Base-by-base conservation (phyloP, 2,797 vertebrate genomes). In the Pelochelys cantorii region DNA sequence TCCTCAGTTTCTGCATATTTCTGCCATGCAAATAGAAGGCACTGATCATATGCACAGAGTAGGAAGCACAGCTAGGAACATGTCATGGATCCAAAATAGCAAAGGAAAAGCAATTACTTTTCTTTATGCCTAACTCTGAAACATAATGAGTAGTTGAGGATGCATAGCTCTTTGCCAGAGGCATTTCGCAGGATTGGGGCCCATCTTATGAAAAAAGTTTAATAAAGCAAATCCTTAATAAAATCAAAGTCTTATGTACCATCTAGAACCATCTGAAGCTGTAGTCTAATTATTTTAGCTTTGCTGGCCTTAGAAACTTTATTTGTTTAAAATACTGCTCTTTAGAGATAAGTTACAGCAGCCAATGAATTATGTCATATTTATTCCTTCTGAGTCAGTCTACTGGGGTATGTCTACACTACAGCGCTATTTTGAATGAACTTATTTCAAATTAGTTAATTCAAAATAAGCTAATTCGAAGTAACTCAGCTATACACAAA, bases 241-340 rank as follows among this genome's bases (percentile, higher is more conserved):
- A 34, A 91, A 81, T 59, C 91, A 65, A 77, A 71, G 93, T 87
- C 48, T 77, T 84, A 79, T 79, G 92, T 86, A 86, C 10, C 48
- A 90, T 75, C 53, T 57, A 55, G 84, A 34, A 81, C 62, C 81
- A 92, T 84, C 59, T 53, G 79, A 92, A 92, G 12, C 48, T 22
- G 88, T 78, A 86, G 9, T 83, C 13, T 68, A 92, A 68, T 11
- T 81, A 14, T 31, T 88, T 94, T 0, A 84, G 81, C 62, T 94
- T 91, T 89, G 12, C 65, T 83, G 34, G 54, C 3, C 4, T 53
- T 78, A 71, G 11, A 77, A 95, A 79, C 53, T 54, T 2, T 0
- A 59, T 12, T 2, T 84, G 25, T 77, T 48, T 48, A 77, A 77
- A 77, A 77, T 77, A 12, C 23, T 15, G 11, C 74, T 25, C 23